Percentiles rank a stretch among this genome's conserved stretches.
Conservation (phyloP, 2,888 invertebrate genomes). For the Dryobotodes eremita region DNA sequence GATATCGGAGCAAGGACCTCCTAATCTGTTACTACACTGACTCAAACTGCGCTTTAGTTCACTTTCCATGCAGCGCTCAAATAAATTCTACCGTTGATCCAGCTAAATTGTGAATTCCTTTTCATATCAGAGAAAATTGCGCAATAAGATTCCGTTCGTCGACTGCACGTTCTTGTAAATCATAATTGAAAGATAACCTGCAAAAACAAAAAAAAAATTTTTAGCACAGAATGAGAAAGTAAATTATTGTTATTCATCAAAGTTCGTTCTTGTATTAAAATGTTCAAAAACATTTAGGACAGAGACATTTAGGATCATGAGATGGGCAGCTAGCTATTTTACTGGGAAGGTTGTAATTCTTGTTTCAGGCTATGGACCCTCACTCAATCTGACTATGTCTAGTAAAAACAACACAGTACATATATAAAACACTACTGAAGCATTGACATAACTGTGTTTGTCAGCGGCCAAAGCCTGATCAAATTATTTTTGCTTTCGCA, state of each 20-base stretch:
- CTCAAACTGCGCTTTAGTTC: not conserved
- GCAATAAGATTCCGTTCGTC: conserved; percentile 1
- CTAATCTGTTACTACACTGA: conserved; percentile 29
- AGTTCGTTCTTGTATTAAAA: too few species aligned
- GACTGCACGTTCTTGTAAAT: conserved; percentile 5
- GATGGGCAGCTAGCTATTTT: not conserved
- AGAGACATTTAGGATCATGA: not conserved
- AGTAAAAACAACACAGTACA: not conserved
- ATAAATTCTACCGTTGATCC: conserved; percentile 19
- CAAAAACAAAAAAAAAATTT: not conserved
- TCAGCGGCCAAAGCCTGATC: conserved; percentile 3
- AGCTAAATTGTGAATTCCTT: conserved; percentile 37
- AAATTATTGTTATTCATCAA: too few species aligned
- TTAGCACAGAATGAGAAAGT: not conserved
- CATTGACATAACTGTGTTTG: not conserved
- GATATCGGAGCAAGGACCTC: conserved; percentile 43
- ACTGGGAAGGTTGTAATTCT: not conserved
- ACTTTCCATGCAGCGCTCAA: not conserved
- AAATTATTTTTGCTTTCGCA: conserved; percentile 11
- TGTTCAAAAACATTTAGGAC: too few species aligned
- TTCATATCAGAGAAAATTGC: conserved; percentile 8
- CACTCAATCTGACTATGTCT: not conserved
- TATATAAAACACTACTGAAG: not conserved
- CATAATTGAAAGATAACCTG: conserved; percentile 3
- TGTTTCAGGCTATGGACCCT: not conserved